Percentiles rank a stretch among this genome's conserved stretches.
phyloP scores from a whole-genome alignment of 2,113 vertebrate genomes.

The Choloepus hoffmanni region DNA sequence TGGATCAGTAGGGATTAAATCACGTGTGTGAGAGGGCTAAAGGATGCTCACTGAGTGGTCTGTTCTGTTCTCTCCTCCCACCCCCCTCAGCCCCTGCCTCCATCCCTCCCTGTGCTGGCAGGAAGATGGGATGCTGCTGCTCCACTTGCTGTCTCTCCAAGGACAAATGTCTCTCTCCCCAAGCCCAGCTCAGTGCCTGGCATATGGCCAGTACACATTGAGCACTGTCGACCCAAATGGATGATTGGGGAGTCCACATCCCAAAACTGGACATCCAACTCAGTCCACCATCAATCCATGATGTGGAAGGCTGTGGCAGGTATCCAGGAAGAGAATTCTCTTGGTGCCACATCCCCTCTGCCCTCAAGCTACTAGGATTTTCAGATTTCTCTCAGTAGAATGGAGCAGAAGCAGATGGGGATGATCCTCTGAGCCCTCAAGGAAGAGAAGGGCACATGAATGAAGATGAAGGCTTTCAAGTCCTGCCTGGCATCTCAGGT shows the following conservation, averaged over 20 bases:
- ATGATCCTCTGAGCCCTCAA: background rate
- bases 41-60: rapidly evolving
- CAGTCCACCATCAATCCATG: rapidly evolving
- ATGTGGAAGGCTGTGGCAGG: background rate
- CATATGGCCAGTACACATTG: background rate
- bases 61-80: background rate
- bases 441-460: background rate
- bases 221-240: background rate
- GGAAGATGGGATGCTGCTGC: background rate
- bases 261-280: background rate
- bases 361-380: background rate
- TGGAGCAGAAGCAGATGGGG: background rate
- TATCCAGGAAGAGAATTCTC: background rate
- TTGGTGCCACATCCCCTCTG: background rate
- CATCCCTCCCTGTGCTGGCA: background rate
- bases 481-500: background rate
- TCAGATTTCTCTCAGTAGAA: background rate
- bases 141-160: background rate
- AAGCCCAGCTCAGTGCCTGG: background rate
- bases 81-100: background rate
- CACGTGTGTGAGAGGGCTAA: too few species aligned
- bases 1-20: too few species aligned
- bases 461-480: background rate
- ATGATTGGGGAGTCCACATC: background rate
- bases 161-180: background rate